Evolutionary conservation across 2,113 vertebrate species (phyloP), one percentile per base, ranked within the genome.

Genomic region (Menura novaehollandiae): DNA sequence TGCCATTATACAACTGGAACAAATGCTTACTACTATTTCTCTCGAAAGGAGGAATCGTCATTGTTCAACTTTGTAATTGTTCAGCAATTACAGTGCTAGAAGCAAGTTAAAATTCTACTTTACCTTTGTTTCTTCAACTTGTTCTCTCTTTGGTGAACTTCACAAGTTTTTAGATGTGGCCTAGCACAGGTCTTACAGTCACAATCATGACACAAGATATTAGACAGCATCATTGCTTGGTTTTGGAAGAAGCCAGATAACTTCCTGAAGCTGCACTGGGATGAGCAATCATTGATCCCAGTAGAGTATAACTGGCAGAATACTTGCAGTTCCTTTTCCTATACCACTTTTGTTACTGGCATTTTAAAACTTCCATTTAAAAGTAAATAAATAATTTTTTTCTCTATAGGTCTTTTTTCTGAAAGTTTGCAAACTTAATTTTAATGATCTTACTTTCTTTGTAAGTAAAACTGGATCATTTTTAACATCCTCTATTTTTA

Each of bases 11-110:
- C 24, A 63, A 47, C 55, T 67, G 51, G 26, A 80, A 90, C 35
- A 94, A 95, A 80, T 73, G 56, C 43, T 90, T 77, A 82, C 55
- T 82, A 53, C 17, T 89, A 86, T 44, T 88, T 83, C 51, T 95
- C n/a, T 78, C 30, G 2, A 83, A 74, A 77, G 39, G 13, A 84
- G 59, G 35, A 80, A 88, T 63, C 33, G 44, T 47, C 73, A 55
- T 71, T 62, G 17, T 52, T 88, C 79, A 81, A 75, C 33, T 94
- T 77, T 81, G 67, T 80, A 80, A 69, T 15, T 62, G 47, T 49
- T 84, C 47, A 73, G 35, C 60, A 76, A 71, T 85, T 47, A 80
- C 26, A 69, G 30, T 13, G 24, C 63, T 30, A 73, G 43, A 71
- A 93, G 43, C 10, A 59, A 93, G 47, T 63, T 4, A 71, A 77